Percentiles rank a stretch among this genome's conserved stretches.
phyloP scores from a whole-genome alignment of 1,140 invertebrate species.

The Neuroterus valhalla region DNA sequence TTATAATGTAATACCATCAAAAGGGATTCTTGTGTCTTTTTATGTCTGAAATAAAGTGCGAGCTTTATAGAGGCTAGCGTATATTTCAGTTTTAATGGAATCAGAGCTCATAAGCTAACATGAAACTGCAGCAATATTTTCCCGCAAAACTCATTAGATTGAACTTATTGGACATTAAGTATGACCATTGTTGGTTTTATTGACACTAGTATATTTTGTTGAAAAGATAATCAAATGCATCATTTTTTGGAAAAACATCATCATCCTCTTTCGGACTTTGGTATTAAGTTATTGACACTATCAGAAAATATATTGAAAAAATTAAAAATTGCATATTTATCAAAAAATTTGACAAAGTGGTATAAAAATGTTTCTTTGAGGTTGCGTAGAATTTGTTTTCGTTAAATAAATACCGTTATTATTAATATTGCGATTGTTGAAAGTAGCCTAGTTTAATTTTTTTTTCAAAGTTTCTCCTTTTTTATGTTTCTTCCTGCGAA shows the following conservation, averaged over 20 bases:
- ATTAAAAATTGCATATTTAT: too few relatives aligned
- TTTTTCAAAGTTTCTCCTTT: too few relatives aligned
- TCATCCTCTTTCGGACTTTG: background rate
- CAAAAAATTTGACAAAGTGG: too few relatives aligned
- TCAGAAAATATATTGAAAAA: too few relatives aligned
- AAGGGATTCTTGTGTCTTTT: background rate
- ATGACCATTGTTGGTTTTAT: conserved; percentile 5
- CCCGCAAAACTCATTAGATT: conserved; percentile 16
- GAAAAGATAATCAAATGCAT: background rate
- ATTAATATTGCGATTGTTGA: too few relatives aligned
- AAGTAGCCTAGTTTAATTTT: too few relatives aligned
- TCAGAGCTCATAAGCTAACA: conserved; percentile 16
- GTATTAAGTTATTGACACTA: too few relatives aligned
- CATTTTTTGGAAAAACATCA: background rate
- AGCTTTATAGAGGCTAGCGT: background rate
- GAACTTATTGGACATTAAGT: background rate
- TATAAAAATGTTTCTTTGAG: too few relatives aligned
- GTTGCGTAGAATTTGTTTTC: too few relatives aligned
- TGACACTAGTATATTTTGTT: background rate
- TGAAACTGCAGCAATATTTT: conserved; percentile 6
- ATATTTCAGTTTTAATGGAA: conserved; percentile 24
- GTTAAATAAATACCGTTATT: too few relatives aligned
- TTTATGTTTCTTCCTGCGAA: too few relatives aligned
- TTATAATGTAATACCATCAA: background rate
- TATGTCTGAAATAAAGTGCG: background rate